Conservation (phyloP, 2,113 vertebrate genomes). For the Bubo blakistoni region DNA sequence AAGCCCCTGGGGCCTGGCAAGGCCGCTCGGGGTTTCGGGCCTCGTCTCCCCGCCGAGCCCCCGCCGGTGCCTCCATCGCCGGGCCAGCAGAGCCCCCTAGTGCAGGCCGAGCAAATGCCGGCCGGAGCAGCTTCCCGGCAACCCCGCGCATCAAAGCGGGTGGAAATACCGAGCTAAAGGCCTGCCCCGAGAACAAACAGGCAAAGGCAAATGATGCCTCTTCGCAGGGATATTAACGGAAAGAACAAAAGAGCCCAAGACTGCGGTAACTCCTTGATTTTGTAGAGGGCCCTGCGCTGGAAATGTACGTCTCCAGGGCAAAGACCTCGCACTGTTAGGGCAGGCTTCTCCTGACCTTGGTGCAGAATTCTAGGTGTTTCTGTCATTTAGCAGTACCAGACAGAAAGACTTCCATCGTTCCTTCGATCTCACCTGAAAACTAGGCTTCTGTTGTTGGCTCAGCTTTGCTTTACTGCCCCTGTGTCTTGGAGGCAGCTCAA, state of each 20-base stretch:
- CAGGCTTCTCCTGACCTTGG: not conserved
- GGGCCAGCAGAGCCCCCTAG: not conserved
- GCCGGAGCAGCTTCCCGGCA: not conserved
- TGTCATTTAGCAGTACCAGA: not conserved
- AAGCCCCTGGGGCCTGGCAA: not conserved
- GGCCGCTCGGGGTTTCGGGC: fast-evolving
- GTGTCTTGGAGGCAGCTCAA: not conserved
- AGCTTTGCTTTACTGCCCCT: not conserved
- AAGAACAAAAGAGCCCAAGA: not conserved
- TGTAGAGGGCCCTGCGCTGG: too few relatives aligned
- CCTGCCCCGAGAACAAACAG: fast-evolving
- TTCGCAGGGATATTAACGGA: not conserved
- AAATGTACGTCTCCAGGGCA: fast-evolving
- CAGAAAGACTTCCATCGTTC: fast-evolving
- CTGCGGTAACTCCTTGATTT: not conserved
- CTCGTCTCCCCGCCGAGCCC: not conserved
- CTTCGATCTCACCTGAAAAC: too few relatives aligned
- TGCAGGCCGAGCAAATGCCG: not conserved
- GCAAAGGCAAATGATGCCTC: fast-evolving
- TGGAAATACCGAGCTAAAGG: fast-evolving
- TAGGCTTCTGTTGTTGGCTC: not conserved
- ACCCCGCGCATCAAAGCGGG: too few relatives aligned
- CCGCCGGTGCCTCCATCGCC: not conserved
- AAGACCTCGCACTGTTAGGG: not conserved
- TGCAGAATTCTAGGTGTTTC: not conserved